Percentiles rank a stretch among this genome's conserved stretches.
Conservation (phyloP, 2,113 vertebrate genomes). For the Seriola rivoliana region DNA sequence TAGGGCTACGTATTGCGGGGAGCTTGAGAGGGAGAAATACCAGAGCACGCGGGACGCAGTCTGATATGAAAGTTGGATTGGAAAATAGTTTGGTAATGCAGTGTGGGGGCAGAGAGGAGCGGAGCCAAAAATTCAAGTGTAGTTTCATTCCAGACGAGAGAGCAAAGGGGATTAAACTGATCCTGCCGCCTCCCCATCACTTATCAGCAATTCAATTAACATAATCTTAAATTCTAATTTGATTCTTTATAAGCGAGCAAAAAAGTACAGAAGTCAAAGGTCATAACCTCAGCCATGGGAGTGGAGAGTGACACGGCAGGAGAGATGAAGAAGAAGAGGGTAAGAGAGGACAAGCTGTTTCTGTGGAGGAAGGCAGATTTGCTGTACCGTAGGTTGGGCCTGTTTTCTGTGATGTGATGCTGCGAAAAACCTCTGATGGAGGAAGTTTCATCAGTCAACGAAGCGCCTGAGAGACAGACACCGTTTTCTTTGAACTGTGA, state of each 20-base stretch:
- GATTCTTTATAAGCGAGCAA: neutral
- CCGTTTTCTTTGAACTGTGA: too few species aligned
- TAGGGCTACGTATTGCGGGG: neutral
- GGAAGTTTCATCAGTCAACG: too few species aligned
- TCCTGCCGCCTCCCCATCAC: neutral
- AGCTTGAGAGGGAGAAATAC: neutral
- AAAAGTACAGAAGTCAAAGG: slow-evolving; percentile 1
- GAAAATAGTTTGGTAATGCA: neutral
- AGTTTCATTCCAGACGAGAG: neutral
- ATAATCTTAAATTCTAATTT: neutral
- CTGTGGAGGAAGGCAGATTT: too few species aligned
- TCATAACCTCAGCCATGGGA: neutral
- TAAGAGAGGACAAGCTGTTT: neutral
- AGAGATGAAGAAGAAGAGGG: too few species aligned
- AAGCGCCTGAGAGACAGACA: too few species aligned
- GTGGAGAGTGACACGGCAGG: neutral
- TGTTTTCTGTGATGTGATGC: too few species aligned
- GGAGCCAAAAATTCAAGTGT: too few species aligned
- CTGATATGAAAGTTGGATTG: neutral
- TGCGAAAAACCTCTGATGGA: too few species aligned
- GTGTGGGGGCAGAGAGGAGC: neutral
- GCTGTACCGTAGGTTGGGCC: too few species aligned
- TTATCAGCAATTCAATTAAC: neutral
- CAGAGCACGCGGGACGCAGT: neutral
- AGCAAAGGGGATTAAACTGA: slow-evolving; percentile 13